phyloP scores from a whole-genome alignment of 64 coral and sea anemone genomes.

The Anthopleura sola region DNA sequence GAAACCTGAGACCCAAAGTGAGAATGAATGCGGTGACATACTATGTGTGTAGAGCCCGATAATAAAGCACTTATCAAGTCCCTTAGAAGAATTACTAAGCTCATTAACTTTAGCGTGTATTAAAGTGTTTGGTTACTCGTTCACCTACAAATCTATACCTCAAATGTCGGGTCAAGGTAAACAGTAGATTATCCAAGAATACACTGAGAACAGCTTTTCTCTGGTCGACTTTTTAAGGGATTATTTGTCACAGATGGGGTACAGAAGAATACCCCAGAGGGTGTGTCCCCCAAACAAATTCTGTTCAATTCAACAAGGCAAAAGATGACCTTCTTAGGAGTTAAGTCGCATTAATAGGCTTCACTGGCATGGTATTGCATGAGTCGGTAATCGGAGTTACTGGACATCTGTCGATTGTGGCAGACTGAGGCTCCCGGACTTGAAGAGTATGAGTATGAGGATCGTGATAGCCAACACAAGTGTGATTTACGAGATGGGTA shows the following conservation, averaged over 20 bases:
- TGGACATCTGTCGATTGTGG: neutral
- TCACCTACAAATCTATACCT: neutral
- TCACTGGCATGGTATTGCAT: neutral
- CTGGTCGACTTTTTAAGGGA: neutral
- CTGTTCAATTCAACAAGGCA: neutral
- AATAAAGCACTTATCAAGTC: conserved; percentile 36
- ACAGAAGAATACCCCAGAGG: neutral
- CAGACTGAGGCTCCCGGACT: neutral
- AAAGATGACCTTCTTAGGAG: neutral
- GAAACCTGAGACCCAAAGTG: neutral
- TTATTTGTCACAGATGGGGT: conserved; percentile 1
- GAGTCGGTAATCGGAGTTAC: neutral
- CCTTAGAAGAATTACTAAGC: conserved; percentile 29
- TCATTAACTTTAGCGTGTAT: conserved; percentile 1
- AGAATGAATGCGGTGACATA: conserved; percentile 12
- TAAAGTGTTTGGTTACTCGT: conserved; percentile 25
- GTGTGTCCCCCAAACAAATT: neutral
- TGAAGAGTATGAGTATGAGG: neutral
- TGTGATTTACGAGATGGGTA: neutral
- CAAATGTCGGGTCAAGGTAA: conserved; percentile 6
- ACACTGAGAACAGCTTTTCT: neutral
- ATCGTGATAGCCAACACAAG: neutral
- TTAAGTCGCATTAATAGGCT: neutral
- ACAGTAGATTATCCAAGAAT: neutral
- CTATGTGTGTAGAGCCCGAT: conserved; percentile 12